Conservation (phyloP, 1,140 invertebrate species). For the Achatina immaculata region DNA sequence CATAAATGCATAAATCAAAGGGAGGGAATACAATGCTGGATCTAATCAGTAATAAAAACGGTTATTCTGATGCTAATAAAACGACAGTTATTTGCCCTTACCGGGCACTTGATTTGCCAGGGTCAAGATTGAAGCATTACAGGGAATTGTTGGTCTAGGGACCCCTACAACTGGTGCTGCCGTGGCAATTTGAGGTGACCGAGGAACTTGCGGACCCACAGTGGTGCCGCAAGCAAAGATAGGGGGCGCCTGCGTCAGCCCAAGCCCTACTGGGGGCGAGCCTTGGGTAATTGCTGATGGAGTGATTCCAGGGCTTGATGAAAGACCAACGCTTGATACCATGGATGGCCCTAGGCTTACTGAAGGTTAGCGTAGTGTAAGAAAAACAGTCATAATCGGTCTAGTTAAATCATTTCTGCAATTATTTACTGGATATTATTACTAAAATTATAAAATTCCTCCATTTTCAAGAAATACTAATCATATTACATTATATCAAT, state of each 20-base stretch:
- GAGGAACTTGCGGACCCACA: conserved; percentile 17
- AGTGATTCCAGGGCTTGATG: neutral
- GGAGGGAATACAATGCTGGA: conserved; percentile 17
- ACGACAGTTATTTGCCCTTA: conserved; percentile 27
- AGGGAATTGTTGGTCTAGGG: neutral
- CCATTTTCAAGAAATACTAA: too few relatives aligned
- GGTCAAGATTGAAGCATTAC: conserved; percentile 23
- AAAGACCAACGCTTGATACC: conserved; percentile 15
- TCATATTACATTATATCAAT: too few relatives aligned
- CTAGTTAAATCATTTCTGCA: conserved; percentile 2
- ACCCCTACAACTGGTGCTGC: conserved; percentile 10
- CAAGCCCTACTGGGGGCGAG: conserved; percentile 2
- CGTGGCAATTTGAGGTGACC: conserved; percentile 3
- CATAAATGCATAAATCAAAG: conserved; percentile 5
- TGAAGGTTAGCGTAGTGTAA: neutral
- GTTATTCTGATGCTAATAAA: conserved; percentile 7
- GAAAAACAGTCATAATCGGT: conserved; percentile 20
- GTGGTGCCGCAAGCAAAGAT: conserved; percentile 26
- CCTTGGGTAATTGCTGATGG: conserved; percentile 6
- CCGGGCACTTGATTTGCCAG: conserved; percentile 26
- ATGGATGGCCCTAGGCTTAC: conserved; percentile 22
- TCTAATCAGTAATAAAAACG: conserved; percentile 10
- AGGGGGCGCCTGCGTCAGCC: conserved; percentile 5
- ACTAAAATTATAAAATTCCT: too few relatives aligned
- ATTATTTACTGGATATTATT: too few relatives aligned